Base-by-base conservation (phyloP, 2,888 invertebrate species). In the Rosalia funebris region DNA sequence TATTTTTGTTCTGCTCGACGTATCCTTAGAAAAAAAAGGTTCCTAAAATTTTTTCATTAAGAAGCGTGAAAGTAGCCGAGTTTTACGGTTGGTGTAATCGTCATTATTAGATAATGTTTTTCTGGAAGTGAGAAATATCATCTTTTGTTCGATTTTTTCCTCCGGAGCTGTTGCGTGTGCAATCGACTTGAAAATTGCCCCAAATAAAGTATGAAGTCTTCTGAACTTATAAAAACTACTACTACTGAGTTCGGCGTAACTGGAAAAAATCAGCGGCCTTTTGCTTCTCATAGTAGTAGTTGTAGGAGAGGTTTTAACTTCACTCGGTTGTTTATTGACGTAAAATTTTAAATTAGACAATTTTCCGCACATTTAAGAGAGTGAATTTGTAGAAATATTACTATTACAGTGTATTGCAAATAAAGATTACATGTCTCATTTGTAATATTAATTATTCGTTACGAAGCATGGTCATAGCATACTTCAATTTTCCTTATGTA, bases 21-120 rank as follows among this genome's bases (percentile, higher is more conserved):
- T 5, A n/a, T 7, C 34, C 2, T n/a, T 5, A n/a, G 7, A 34
- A 34, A 34, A 34, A 34, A 34, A 34, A 2, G 10, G 2, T 11
- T n/a, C 10, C 11, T 34, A 10, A 5, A 7, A 34, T 34, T 34
- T 34, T 34, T 34, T 34, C 34, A 34, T n/a, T 45, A 45, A 45
- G 31, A 15, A 12, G 31, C 45, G 31, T 45, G 45, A 45, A 45
- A 45, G 45, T 14, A 31, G 31, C 1, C 14, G 14, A 3, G 31
- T 45, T 45, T 45, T 25, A 45, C 45, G 45, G 25, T 45, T 31
- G 25, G 17, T 14, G 45, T 16, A 19, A 15, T 42, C 17, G 5
- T 42, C 19, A 17, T 42, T 31, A 45, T 45, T 45, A 45, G 15
- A 31, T 45, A 45, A 20, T 14, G 31, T 45, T 45, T 45, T 31